Base-by-base conservation (phyloP, 2,888 invertebrate genomes). In the Netelia melanura region DNA sequence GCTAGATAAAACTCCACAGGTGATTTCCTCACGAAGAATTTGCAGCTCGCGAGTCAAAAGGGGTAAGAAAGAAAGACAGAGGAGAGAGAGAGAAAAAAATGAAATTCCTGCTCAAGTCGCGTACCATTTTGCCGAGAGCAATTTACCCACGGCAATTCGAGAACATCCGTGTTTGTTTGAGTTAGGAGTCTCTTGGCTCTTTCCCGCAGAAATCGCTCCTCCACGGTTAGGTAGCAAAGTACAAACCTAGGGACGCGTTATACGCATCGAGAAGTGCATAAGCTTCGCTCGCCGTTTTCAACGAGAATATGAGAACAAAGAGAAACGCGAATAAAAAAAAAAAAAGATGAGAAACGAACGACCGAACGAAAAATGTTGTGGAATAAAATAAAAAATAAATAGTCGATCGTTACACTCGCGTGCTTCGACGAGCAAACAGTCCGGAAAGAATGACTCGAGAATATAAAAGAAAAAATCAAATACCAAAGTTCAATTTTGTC, bases 151-250 rank as follows among this genome's bases (percentile, higher is more conserved):
- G 62, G 81, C 81, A 70, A 64, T 84, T 84, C 81, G 65, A 72
- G 74, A 75, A 78, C 75, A 75, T 89, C 88, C 89, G 77, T 52
- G 89, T 91, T 90, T 91, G 91, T 91, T 91, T 91, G 90, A 90
- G 89, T 91, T 91, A 89, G 88, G 87, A 87, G 81, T 75, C 58
- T 58, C 58, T 58, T 58, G 61, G 25, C 38, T 65, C 25, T 56
- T 48, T 61, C 68, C 58, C 72, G 38, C 75, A 2, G 71, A 65
- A 80, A 80, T 80, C 64, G 79, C 64, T 58, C 21, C 17, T 54
- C 54, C 54, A 54, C 14, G 54, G 21, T 58, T 9, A 17, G 58
- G 48, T 48, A 48, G 58, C 23, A 58, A 58, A 58, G 17, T n/a
- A 58, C 21, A 14, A 48, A 48, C 14, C 14, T 44, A 21, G n/a